phyloP scores from a whole-genome alignment of 1,140 invertebrate species.

The Solen grandis region DNA sequence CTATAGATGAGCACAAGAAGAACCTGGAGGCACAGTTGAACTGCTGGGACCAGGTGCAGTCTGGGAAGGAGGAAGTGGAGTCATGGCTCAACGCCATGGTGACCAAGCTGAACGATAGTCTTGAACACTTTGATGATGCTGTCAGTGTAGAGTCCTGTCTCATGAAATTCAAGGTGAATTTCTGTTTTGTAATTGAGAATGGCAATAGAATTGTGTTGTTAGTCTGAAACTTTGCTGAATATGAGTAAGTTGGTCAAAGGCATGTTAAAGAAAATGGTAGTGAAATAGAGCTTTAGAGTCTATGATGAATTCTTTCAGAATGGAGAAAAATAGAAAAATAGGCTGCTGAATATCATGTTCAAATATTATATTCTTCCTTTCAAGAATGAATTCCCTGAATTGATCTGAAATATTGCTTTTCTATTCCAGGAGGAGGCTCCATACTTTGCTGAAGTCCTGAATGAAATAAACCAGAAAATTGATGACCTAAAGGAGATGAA shows the following conservation, averaged over 20 bases:
- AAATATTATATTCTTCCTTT: too few relatives aligned
- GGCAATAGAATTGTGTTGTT: not conserved
- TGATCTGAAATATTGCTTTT: too few relatives aligned
- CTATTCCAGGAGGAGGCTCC: constrained; percentile 92
- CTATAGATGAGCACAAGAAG: constrained; percentile 81
- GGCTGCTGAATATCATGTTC: too few relatives aligned
- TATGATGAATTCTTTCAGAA: too few relatives aligned
- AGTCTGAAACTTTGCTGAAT: not conserved
- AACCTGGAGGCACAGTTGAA: constrained; percentile 92
- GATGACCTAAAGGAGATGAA: constrained; percentile 91
- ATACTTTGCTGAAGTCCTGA: constrained; percentile 87
- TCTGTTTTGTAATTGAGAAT: not conserved
- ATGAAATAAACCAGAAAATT: constrained; percentile 89
- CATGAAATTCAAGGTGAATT: constrained; percentile 86
- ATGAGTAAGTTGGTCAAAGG: too few relatives aligned
- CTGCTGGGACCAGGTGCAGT: constrained; percentile 95
- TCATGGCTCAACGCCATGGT: constrained; percentile 92
- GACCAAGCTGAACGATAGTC: constrained; percentile 87
- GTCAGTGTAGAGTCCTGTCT: constrained; percentile 89
- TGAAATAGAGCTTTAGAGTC: too few relatives aligned
- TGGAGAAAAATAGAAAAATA: too few relatives aligned
- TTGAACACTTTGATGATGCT: constrained; percentile 89
- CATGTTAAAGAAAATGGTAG: too few relatives aligned
- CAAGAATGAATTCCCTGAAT: too few relatives aligned
- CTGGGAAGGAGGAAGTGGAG: constrained; percentile 90